phyloP scores from a whole-genome alignment of 2,797 vertebrate genomes.

The Synanceia verrucosa region DNA sequence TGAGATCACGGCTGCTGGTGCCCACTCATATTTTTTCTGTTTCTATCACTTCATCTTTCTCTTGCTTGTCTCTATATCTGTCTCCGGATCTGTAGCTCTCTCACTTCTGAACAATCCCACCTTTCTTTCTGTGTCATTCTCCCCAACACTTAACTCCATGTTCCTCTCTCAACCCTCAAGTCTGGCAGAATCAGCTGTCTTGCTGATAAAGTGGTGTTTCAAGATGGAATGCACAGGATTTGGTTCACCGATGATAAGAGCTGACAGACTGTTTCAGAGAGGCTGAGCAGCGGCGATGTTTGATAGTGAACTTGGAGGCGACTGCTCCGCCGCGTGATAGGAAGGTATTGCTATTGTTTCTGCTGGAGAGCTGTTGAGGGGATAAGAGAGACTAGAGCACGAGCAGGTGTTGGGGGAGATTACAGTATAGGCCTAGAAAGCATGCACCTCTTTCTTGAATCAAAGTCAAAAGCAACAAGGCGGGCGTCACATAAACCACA shows the following conservation, averaged over 20 bases:
- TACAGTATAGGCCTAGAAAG: constrained; percentile 36
- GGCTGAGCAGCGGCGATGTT: constrained; percentile 12
- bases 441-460: constrained; percentile 60
- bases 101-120: constrained; percentile 50
- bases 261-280: constrained; percentile 22
- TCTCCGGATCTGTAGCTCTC: constrained; percentile 27
- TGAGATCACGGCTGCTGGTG: constrained; percentile 81
- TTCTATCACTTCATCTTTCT: constrained; percentile 45
- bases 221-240: constrained; percentile 57
- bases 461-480: constrained; percentile 72
- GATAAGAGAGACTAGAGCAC: constrained; percentile 55
- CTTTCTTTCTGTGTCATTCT: constrained; percentile 28
- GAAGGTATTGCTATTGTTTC: constrained; percentile 69
- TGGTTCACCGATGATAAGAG: constrained; percentile 55
- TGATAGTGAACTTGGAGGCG: constrained; percentile 50
- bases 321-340: constrained; percentile 41
- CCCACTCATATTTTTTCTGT: constrained; percentile 71
- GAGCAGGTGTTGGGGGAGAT: constrained; percentile 74
- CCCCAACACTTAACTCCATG: constrained; percentile 1
- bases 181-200: constrained; percentile 26
- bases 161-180: constrained; percentile 11
- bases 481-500: constrained; percentile 44
- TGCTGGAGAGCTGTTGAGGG: constrained; percentile 39
- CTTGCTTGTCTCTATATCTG: constrained; percentile 36
- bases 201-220: constrained; percentile 46